Evolutionary conservation across 2,113 vertebrate species (phyloP).

Genomic region (Chiloscyllium plagiosum): DNA sequence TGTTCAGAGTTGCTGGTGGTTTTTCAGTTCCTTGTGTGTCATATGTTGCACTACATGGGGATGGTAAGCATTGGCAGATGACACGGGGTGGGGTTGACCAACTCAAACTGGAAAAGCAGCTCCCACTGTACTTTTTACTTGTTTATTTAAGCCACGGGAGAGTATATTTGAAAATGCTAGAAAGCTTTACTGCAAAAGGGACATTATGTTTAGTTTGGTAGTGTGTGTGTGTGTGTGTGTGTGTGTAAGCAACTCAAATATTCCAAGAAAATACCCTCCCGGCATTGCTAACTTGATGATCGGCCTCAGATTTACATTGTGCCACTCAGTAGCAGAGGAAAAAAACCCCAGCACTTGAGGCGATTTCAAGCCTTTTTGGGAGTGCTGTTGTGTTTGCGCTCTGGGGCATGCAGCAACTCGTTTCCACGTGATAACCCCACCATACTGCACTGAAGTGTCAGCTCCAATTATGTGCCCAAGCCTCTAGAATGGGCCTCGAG

Average conservation of each 20-base stretch:
- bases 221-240: too few relatives aligned
- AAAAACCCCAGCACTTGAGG: not conserved
- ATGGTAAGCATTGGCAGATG: not conserved
- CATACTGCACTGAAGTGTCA: not conserved
- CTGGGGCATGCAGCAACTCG: not conserved
- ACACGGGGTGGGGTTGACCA: not conserved
- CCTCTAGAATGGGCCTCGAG: not conserved
- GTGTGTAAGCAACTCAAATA: not conserved
- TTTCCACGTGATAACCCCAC: not conserved
- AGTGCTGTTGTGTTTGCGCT: not conserved
- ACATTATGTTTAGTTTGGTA: not conserved
- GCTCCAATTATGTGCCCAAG: not conserved
- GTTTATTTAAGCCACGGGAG: not conserved
- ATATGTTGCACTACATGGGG: not conserved
- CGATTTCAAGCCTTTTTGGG: not conserved
- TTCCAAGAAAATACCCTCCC: not conserved
- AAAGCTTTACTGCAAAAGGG: not conserved
- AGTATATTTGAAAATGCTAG: not conserved
- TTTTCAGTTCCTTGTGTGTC: not conserved
- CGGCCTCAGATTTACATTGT: not conserved
- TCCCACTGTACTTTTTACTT: not conserved
- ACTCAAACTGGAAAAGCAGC: constrained; percentile 28
- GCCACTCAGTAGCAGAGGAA: not conserved
- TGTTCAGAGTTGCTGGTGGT: not conserved
- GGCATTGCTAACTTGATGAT: not conserved